A percentile compares a stretch with the other conserved stretches of the same genome.
phyloP scores from a whole-genome alignment of 2,888 invertebrate genomes.

The Athetis lepigone region DNA sequence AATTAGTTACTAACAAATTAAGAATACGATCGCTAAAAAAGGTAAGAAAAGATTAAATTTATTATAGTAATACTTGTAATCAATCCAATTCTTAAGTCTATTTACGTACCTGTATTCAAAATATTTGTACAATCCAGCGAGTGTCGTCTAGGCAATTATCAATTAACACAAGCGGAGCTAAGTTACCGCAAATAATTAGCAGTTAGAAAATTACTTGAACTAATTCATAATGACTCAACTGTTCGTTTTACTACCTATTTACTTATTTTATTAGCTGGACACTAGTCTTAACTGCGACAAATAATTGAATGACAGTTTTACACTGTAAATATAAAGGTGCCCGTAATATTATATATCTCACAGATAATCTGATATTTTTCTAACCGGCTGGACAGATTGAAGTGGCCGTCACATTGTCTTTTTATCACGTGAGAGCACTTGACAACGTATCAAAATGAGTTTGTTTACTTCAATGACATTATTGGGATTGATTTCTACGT shows the following conservation, averaged over 20 bases:
- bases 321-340: slow-evolving; percentile 30
- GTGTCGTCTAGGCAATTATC: slow-evolving; percentile 21
- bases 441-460: slow-evolving; percentile 39
- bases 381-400: slow-evolving; percentile 62
- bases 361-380: slow-evolving; percentile 59
- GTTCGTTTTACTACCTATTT: slow-evolving; percentile 35
- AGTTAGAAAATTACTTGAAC: slow-evolving; percentile 49
- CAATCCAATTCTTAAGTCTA: too few species aligned
- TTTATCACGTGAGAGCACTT: slow-evolving; percentile 58
- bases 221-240: slow-evolving; percentile 57
- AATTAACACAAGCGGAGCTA: slow-evolving; percentile 50
- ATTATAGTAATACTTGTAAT: too few species aligned
- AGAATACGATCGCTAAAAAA: too few species aligned
- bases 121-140: slow-evolving; percentile 45
- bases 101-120: slow-evolving; percentile 49
- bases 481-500: slow-evolving; percentile 14
- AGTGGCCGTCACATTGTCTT: slow-evolving; percentile 60
- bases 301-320: slow-evolving; percentile 30
- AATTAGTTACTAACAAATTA: too few species aligned
- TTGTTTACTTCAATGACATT: slow-evolving; percentile 36
- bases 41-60: too few species aligned
- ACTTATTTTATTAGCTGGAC: slow-evolving; percentile 29
- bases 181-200: slow-evolving; percentile 56
- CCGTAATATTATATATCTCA: slow-evolving; percentile 36
- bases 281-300: slow-evolving; percentile 21